These are phyloP conservation scores for Drosophila melanica DNA, from an alignment of 1,140 invertebrate species.

Conservation along the genomic window DNA sequence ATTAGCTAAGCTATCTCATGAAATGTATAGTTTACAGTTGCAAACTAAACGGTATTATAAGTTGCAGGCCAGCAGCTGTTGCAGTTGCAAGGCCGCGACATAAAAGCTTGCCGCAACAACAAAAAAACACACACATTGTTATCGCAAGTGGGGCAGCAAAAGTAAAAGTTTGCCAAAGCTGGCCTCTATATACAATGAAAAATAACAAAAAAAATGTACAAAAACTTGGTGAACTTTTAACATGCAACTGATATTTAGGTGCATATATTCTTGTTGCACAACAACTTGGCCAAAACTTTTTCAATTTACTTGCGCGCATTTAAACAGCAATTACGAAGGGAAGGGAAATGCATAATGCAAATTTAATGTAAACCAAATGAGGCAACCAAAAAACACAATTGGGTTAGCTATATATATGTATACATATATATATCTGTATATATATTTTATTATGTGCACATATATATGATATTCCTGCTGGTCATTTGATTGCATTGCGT, in stretches of 20 bases:
- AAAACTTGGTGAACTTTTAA: slow-evolving; percentile 22
- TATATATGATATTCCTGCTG: slow-evolving; percentile 31
- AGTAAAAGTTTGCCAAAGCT: slow-evolving; percentile 45
- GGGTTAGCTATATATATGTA: slow-evolving; percentile 6
- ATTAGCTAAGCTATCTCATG: no score
- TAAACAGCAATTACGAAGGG: slow-evolving; percentile 61
- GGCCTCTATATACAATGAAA: background rate
- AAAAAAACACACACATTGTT: slow-evolving; percentile 44
- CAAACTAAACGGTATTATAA: slow-evolving; percentile 2
- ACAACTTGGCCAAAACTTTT: slow-evolving; percentile 60
- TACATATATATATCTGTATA: slow-evolving; percentile 1
- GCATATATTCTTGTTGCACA: slow-evolving; percentile 41
- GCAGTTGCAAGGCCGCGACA: slow-evolving; percentile 65
- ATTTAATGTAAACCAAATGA: slow-evolving; percentile 41
- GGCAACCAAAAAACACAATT: slow-evolving; percentile 19
- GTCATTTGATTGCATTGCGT: slow-evolving; percentile 56
- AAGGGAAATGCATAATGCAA: slow-evolving; percentile 25
- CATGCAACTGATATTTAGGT: slow-evolving; percentile 59
- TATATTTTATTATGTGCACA: background rate
- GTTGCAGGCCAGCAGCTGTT: slow-evolving; percentile 37
- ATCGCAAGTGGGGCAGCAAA: slow-evolving; percentile 34
- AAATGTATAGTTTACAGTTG: no score
- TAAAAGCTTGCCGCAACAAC: slow-evolving; percentile 25
- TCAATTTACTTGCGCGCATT: slow-evolving; percentile 71
- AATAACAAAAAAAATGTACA: background rate